Conservation (phyloP, 2,888 invertebrate genomes). For the Yponomeuta sedellus region DNA sequence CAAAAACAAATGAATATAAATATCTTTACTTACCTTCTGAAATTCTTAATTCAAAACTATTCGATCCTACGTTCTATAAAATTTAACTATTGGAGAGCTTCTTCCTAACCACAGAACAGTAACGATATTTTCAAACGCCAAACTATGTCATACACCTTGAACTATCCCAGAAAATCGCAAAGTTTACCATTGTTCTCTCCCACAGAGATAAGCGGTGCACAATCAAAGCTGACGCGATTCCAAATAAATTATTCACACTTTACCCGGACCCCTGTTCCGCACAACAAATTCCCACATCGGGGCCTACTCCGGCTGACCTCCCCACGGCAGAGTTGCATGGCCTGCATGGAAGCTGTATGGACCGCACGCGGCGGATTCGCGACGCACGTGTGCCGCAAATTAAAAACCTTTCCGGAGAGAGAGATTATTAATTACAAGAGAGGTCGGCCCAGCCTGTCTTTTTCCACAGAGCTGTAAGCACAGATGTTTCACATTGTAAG, state of each 20-base stretch:
- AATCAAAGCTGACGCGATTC: constrained; percentile 14
- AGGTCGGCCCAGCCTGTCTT: neutral
- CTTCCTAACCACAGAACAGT: too few relatives aligned
- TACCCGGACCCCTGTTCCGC: constrained; percentile 12
- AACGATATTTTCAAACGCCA: too few relatives aligned
- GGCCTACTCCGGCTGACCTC: constrained; percentile 17
- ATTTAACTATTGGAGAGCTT: too few relatives aligned
- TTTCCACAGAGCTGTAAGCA: neutral
- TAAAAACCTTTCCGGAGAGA: constrained; percentile 58
- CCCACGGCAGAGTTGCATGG: neutral
- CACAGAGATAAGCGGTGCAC: neutral
- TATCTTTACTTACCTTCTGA: too few relatives aligned
- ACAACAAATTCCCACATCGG: constrained; percentile 28
- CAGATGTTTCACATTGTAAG: neutral
- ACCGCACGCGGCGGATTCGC: constrained; percentile 57
- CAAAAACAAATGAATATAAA: too few relatives aligned
- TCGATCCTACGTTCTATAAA: too few relatives aligned
- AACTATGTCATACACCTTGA: too few relatives aligned
- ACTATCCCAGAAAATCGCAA: too few relatives aligned
- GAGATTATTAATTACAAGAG: constrained; percentile 57
- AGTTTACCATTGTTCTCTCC: neutral
- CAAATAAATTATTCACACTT: constrained; percentile 18
- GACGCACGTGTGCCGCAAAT: constrained; percentile 66
- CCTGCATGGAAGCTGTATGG: too few relatives aligned
- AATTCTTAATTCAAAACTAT: too few relatives aligned